phyloP scores from a whole-genome alignment of 2,888 invertebrate species.

The Oligia strigilis region DNA sequence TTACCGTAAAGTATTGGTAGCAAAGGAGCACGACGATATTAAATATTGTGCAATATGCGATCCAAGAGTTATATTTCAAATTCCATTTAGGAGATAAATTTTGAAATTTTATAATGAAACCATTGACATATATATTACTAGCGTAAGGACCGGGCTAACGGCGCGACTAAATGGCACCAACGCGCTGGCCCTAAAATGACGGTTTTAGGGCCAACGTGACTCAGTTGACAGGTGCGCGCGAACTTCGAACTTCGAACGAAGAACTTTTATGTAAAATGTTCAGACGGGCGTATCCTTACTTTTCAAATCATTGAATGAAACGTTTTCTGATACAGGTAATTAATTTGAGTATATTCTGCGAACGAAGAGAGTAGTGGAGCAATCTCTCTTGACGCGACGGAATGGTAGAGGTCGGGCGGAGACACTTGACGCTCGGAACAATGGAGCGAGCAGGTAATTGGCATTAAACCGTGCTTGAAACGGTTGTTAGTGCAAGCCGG shows the following conservation, averaged over 20 bases:
- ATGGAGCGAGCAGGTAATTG: conserved; percentile 83
- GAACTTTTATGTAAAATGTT: no score
- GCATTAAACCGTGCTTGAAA: conserved; percentile 82
- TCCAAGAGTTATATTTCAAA: conserved; percentile 53
- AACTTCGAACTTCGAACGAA: no score
- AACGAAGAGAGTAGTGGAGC: conserved; percentile 63
- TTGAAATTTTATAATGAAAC: conserved; percentile 50
- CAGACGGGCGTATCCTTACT: no score
- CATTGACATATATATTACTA: no score
- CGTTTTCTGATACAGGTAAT: conserved; percentile 48
- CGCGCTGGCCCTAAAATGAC: no score
- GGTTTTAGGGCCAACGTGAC: no score
- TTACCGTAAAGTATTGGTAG: conserved; percentile 79
- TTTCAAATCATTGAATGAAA: no score
- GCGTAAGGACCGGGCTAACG: no score
- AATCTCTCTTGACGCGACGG: conserved; percentile 71
- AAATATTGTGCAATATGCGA: conserved; percentile 73
- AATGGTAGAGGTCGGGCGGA: conserved; percentile 63
- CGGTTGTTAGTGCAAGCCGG: conserved; percentile 79
- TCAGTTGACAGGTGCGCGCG: no score
- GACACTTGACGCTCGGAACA: conserved; percentile 82
- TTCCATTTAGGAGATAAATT: conserved; percentile 51
- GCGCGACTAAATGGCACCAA: no score
- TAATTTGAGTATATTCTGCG: conserved; percentile 62
- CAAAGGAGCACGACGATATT: conserved; percentile 77